A percentile compares a stretch with the other conserved stretches of the same genome.
Evolutionary conservation across 2,888 invertebrate genomes (phyloP).

Genomic region (Athetis lepigone): DNA sequence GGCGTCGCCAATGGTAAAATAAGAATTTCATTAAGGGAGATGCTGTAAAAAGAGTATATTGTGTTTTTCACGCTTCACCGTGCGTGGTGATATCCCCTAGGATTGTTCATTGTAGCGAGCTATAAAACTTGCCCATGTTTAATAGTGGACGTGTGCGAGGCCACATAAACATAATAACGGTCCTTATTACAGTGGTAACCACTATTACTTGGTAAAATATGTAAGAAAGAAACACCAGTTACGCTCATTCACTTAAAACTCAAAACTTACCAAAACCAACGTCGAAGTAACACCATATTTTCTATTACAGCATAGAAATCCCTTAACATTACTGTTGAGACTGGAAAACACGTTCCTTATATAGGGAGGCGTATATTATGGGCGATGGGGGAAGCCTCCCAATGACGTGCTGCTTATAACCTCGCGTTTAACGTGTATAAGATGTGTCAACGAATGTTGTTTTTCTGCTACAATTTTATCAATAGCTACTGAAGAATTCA

Average conservation of each 20-base stretch:
- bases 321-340: slow-evolving; percentile 66
- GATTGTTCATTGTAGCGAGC: slow-evolving; percentile 43
- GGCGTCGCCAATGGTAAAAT: slow-evolving; percentile 35
- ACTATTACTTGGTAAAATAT: neutral
- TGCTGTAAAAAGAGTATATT: slow-evolving; percentile 26
- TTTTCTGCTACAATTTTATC: slow-evolving; percentile 44
- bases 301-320: slow-evolving; percentile 68
- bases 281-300: slow-evolving; percentile 52
- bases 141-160: slow-evolving; percentile 22
- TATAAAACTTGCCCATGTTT: slow-evolving; percentile 37
- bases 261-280: neutral
- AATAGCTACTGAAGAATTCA: slow-evolving; percentile 25
- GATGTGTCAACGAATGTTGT: slow-evolving; percentile 60
- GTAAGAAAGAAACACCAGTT: neutral
- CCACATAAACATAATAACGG: slow-evolving; percentile 7
- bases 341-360: slow-evolving; percentile 63
- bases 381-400: slow-evolving; percentile 29
- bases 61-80: slow-evolving; percentile 25
- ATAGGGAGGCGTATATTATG: slow-evolving; percentile 34
- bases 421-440: slow-evolving; percentile 54
- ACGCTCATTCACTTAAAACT: neutral
- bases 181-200: neutral
- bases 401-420: slow-evolving; percentile 60
- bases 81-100: slow-evolving; percentile 39
- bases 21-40: slow-evolving; percentile 26